phyloP scores from a whole-genome alignment of 2,113 vertebrate genomes.

The Tragelaphus imberbis region DNA sequence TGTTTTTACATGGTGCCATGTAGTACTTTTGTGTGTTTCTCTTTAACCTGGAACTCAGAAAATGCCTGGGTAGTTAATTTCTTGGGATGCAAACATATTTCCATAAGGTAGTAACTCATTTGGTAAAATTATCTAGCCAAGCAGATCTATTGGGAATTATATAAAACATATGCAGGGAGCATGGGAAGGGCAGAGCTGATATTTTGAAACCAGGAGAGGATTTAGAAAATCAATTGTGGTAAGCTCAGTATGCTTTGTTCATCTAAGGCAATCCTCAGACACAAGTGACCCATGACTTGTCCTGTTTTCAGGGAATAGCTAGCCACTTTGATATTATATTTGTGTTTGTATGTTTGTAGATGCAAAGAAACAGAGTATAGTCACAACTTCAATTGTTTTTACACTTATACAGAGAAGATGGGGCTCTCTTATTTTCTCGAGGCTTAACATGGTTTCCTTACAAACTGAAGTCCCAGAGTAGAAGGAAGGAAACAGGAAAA shows the following conservation, averaged over 20 bases:
- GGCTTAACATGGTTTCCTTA: neutral
- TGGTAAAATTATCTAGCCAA: neutral
- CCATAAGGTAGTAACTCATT: neutral
- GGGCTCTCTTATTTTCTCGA: neutral
- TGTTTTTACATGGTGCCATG: neutral
- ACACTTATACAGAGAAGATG: neutral
- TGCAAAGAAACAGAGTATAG: neutral
- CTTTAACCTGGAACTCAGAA: constrained; percentile 18
- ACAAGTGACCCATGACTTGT: neutral
- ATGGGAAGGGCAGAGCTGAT: neutral
- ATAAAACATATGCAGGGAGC: neutral
- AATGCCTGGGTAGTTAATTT: neutral
- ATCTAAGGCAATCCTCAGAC: neutral
- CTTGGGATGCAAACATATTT: neutral
- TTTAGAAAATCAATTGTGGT: neutral
- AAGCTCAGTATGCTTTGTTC: neutral
- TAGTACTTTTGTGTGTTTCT: neutral
- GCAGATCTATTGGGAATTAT: neutral
- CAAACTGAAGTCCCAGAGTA: neutral
- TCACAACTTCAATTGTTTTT: neutral
- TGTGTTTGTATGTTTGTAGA: neutral
- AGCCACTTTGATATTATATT: neutral
- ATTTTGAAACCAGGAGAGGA: neutral
- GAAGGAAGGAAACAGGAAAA: neutral
- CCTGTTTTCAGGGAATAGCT: neutral